Evolutionary conservation across 2,888 invertebrate species (phyloP).

Genomic region (Exocentrus adspersus): DNA sequence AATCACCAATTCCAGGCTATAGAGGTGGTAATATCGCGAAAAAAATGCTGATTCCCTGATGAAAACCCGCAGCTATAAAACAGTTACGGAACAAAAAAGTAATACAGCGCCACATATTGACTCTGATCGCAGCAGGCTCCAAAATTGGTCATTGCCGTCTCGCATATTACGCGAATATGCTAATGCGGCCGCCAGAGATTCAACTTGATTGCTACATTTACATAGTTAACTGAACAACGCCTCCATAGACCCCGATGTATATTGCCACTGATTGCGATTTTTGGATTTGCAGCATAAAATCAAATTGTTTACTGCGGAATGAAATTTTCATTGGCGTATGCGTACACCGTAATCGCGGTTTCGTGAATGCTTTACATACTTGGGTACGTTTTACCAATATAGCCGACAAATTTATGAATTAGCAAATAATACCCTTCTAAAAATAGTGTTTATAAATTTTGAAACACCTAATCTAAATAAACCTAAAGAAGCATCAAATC

Average conservation of each 20-base stretch:
- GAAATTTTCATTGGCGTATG: conserved; percentile 33
- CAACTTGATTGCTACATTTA: conserved; percentile 55
- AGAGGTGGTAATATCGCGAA: no score
- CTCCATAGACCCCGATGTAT: conserved; percentile 42
- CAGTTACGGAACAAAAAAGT: conserved; percentile 18
- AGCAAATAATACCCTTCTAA: no score
- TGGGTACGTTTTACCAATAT: not conserved
- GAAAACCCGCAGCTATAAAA: conserved; percentile 21
- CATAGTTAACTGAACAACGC: conserved; percentile 53
- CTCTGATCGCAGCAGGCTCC: conserved; percentile 45
- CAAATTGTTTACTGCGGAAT: conserved; percentile 43
- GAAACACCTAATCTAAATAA: no score
- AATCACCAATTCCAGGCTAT: no score
- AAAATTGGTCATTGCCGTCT: conserved; percentile 51
- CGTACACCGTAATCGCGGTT: not conserved
- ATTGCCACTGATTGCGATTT: conserved; percentile 47
- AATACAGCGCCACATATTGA: conserved; percentile 47
- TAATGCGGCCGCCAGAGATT: conserved; percentile 53
- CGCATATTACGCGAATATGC: conserved; percentile 55
- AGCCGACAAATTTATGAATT: no score
- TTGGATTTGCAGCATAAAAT: conserved; percentile 46
- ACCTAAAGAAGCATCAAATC: no score
- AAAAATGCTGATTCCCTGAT: not conserved
- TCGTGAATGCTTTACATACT: no score
- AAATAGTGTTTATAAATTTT: no score